Evolutionary conservation across 2,797 vertebrate genomes (phyloP).

Genomic region (Macropodus opercularis): DNA sequence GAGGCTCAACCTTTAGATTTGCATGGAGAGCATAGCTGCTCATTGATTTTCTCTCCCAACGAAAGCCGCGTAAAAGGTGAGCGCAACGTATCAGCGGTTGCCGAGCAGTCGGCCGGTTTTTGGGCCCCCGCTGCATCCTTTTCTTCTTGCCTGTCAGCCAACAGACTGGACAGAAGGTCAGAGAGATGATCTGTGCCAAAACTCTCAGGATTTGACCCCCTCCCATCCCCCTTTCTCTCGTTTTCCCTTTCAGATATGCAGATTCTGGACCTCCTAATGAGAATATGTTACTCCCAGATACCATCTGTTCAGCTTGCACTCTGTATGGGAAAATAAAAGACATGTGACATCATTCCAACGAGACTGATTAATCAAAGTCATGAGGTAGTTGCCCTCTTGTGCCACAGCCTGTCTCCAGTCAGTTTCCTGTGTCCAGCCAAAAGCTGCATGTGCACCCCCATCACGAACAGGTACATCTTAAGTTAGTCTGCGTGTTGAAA

Average conservation of each 20-base stretch:
- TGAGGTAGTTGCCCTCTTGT: constrained; percentile 58
- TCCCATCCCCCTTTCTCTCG: constrained; percentile 38
- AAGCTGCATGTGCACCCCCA: neutral
- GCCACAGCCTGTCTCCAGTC: constrained; percentile 35
- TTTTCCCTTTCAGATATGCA: constrained; percentile 77
- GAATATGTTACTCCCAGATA: constrained; percentile 81
- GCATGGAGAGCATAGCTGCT: constrained; percentile 6
- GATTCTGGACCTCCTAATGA: constrained; percentile 81
- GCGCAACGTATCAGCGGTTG: constrained; percentile 61
- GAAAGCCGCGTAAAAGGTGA: constrained; percentile 59
- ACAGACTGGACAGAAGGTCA: constrained; percentile 85
- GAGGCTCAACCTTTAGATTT: constrained; percentile 34
- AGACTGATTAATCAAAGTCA: constrained; percentile 75
- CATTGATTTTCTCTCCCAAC: constrained; percentile 41
- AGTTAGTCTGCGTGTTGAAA: too few species aligned
- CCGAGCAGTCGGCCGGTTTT: constrained; percentile 64
- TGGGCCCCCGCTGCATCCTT: constrained; percentile 64
- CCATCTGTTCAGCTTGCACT: constrained; percentile 81
- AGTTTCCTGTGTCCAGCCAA: constrained; percentile 21
- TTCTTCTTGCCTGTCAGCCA: constrained; percentile 68
- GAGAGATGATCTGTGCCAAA: constrained; percentile 80
- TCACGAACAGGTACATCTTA: constrained; percentile 6
- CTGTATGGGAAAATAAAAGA: constrained; percentile 70
- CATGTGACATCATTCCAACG: constrained; percentile 68
- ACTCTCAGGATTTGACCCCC: constrained; percentile 75